Base-by-base conservation (phyloP, 2,797 vertebrate genomes). In the Hydrocynus forskahlii region DNA sequence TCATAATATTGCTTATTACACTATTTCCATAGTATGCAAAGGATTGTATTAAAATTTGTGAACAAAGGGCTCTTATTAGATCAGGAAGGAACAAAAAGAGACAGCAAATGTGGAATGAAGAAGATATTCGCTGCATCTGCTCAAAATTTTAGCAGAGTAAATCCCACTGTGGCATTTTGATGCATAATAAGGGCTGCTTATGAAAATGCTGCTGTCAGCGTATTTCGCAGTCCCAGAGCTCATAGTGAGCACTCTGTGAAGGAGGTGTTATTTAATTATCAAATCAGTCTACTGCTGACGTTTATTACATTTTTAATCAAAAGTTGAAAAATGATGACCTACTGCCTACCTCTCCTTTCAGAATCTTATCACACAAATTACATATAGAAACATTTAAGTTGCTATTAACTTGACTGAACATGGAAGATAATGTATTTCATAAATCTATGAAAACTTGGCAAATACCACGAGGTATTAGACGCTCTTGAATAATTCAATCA, bases 251-350 rank as follows among this genome's bases (percentile, higher is more conserved):
- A 85, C 77, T 84, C 88, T 79, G 70, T 63, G 66, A 81, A 83
- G 87, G 38, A 66, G 79, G 74, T 52, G 85, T 88, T 52, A 90
- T 90, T 92, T 90, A 91, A 92, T 92, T 86, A 92, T 89, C 83
- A 81, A 48, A 87, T 91, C 88, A 90, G 90, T 91, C 90, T 90
- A 82, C 83, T 43, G 63, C 86, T 88, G 87, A 86, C 88, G 89
- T 89, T 91, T 91, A 92, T 91, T 91, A 89, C 80, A 83, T 84
- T 89, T 78, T 84, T 89, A 88, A 90, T 91, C 86, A 88, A 91
- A 89, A 88, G 67, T 78, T 68, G 74, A 85, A 82, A 87, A 79
- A 85, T 38, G 77, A 81, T 79, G 29, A 64, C 66, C 82, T 35
- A 78, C 76, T 79, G 79, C 78, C 55, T 78, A 84, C 67, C 54